These are phyloP conservation scores for Heliornis fulica DNA, from an alignment of 2,113 vertebrate genomes.

Conservation along the genomic window DNA sequence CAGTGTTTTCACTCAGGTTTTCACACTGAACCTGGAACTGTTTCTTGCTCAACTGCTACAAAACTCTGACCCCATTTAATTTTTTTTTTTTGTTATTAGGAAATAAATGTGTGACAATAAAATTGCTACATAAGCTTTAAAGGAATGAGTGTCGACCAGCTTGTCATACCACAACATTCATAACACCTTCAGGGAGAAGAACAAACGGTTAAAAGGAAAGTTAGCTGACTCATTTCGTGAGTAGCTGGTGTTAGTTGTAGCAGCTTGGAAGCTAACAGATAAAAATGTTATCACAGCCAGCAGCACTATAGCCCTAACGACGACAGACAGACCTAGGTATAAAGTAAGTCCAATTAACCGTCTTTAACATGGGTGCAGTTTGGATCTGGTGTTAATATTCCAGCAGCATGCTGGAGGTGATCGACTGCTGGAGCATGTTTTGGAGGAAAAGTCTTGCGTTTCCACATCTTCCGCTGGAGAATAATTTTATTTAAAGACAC, in stretches of 20 bases:
- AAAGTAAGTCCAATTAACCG: conserved; percentile 27
- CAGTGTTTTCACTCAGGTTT: background rate
- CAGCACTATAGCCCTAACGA: conserved; percentile 50
- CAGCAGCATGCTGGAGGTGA: background rate
- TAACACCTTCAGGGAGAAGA: conserved; percentile 58
- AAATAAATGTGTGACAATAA: background rate
- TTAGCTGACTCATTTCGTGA: conserved; percentile 71
- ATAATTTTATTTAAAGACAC: conserved; percentile 16
- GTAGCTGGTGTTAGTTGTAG: conserved; percentile 46
- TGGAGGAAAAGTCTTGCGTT: background rate
- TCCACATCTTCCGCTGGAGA: background rate
- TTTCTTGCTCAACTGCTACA: conserved; percentile 3
- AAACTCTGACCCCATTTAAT: conserved; percentile 15
- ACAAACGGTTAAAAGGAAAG: conserved; percentile 69
- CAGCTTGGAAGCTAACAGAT: conserved; percentile 63
- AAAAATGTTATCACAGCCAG: conserved; percentile 64
- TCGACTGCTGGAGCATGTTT: background rate
- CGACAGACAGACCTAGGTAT: background rate
- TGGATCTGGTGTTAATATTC: conserved; percentile 21
- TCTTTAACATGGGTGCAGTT: background rate
- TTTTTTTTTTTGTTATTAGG: background rate
- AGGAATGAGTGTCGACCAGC: conserved; percentile 39
- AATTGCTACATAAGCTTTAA: conserved; percentile 55
- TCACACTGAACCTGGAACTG: background rate
- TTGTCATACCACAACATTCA: conserved; percentile 43